Percentiles rank a stretch among this genome's conserved stretches.
Conservation (phyloP, 2,797 vertebrate species). For the Parotocinclus haroldoi region DNA sequence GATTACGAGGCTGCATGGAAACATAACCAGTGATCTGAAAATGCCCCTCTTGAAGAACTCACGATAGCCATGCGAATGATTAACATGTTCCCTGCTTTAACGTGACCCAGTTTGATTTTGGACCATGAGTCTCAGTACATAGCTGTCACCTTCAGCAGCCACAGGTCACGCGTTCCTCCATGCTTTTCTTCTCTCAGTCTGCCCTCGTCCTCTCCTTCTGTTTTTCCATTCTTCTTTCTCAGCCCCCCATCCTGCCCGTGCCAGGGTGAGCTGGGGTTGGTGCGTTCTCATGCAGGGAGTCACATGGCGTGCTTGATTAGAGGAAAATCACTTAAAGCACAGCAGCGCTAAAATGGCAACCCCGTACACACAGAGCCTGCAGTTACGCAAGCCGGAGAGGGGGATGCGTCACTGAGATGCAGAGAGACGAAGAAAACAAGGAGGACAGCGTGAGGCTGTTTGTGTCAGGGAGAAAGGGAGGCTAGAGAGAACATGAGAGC, state of each 20-base stretch:
- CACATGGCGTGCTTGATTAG: constrained; percentile 67
- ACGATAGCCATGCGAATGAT: neutral
- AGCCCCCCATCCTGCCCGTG: constrained; percentile 26
- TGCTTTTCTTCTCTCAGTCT: constrained; percentile 4
- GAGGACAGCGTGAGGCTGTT: constrained; percentile 19
- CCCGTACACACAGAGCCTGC: constrained; percentile 23
- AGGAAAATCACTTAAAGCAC: constrained; percentile 71
- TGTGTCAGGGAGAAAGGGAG: constrained; percentile 24
- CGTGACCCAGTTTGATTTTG: neutral
- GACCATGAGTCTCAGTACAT: constrained; percentile 21
- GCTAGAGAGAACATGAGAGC: constrained; percentile 10
- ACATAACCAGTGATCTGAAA: neutral
- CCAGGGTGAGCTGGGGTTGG: constrained; percentile 52
- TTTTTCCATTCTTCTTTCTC: constrained; percentile 33
- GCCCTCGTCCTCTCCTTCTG: neutral
- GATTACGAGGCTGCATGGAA: too few relatives aligned
- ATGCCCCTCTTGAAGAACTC: neutral
- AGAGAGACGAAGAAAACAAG: constrained; percentile 20
- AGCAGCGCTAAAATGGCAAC: constrained; percentile 69
- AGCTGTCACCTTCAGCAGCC: constrained; percentile 44
- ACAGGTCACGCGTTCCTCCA: constrained; percentile 24
- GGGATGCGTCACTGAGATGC: constrained; percentile 21
- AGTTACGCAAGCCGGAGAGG: constrained; percentile 36
- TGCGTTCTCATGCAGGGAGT: constrained; percentile 71
- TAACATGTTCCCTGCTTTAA: neutral